phyloP scores from a whole-genome alignment of 2,797 vertebrate genomes.

The Myotis vivesi region DNA sequence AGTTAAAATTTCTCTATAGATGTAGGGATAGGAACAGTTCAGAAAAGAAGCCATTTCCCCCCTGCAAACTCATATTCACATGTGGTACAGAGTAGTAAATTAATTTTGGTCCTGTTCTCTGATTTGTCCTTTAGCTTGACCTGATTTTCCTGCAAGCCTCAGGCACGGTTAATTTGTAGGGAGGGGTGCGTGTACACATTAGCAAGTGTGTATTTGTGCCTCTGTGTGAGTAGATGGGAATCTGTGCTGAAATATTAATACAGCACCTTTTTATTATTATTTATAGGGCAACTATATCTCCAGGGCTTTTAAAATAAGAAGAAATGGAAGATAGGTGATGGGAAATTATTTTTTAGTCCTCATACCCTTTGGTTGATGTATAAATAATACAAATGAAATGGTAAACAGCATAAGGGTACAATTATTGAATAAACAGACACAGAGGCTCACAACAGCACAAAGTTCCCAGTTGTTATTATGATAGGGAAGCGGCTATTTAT shows the following conservation, averaged over 20 bases:
- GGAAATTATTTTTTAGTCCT: slow-evolving; percentile 75
- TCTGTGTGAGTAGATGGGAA: slow-evolving; percentile 9
- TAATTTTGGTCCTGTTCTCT: slow-evolving; percentile 78
- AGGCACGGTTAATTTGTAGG: slow-evolving; percentile 75
- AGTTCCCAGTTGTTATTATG: slow-evolving; percentile 30
- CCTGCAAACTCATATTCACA: slow-evolving; percentile 62
- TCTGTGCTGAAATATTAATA: slow-evolving; percentile 75
- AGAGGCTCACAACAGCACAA: background rate
- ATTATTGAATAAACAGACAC: slow-evolving; percentile 55
- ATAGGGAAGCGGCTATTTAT: slow-evolving; percentile 50
- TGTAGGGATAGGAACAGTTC: background rate
- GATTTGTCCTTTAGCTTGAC: slow-evolving; percentile 79
- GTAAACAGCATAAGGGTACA: slow-evolving; percentile 49
- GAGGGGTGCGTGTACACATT: slow-evolving; percentile 65
- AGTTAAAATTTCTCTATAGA: slow-evolving; percentile 9
- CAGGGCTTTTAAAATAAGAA: slow-evolving; percentile 73
- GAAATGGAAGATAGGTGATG: slow-evolving; percentile 68
- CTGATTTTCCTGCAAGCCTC: slow-evolving; percentile 77
- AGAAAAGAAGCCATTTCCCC: slow-evolving; percentile 40
- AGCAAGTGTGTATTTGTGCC: slow-evolving; percentile 39
- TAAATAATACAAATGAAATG: slow-evolving; percentile 72
- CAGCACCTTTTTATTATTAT: slow-evolving; percentile 75
- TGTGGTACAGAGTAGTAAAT: slow-evolving; percentile 68
- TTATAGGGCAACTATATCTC: slow-evolving; percentile 70
- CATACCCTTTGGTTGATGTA: slow-evolving; percentile 64